Evolutionary conservation across 2,113 vertebrate genomes (phyloP).

Genomic region (Kryptolebias marmoratus): DNA sequence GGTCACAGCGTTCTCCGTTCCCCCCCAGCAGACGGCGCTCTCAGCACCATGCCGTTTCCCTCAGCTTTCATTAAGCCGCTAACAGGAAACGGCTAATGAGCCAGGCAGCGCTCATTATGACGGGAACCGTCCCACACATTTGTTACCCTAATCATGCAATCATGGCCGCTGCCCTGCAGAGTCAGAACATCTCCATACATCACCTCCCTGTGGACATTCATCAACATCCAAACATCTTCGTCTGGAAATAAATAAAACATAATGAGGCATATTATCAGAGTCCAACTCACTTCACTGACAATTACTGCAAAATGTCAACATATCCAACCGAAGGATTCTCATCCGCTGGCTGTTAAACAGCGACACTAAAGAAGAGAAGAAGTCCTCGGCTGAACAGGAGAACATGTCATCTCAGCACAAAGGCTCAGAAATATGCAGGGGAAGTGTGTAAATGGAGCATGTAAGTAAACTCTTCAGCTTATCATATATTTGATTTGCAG

Average conservation of each 20-base stretch:
- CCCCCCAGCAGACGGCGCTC: background rate
- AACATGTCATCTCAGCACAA: background rate
- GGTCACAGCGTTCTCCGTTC: no score
- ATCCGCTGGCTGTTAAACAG: no score
- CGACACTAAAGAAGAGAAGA: no score
- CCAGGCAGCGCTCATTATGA: slow-evolving; percentile 58
- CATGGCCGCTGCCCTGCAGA: slow-evolving; percentile 53
- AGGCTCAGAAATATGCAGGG: slow-evolving; percentile 1
- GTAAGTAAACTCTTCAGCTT: slow-evolving; percentile 17
- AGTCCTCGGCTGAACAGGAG: no score
- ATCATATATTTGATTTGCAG: slow-evolving; percentile 39
- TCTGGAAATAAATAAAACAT: slow-evolving; percentile 30
- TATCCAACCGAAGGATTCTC: no score
- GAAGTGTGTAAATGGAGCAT: background rate
- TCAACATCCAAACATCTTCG: slow-evolving; percentile 18
- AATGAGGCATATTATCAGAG: slow-evolving; percentile 26
- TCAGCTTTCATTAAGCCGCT: slow-evolving; percentile 50
- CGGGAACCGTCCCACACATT: slow-evolving; percentile 60
- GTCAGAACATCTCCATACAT: slow-evolving; percentile 50
- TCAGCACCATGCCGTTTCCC: background rate
- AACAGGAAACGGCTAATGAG: slow-evolving; percentile 66
- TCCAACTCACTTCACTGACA: slow-evolving; percentile 20
- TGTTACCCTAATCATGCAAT: slow-evolving; percentile 65
- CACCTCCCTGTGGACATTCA: slow-evolving; percentile 14
- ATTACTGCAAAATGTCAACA: no score